Conservation (phyloP, 2,797 vertebrate species). For the Coregonus sp. region DNA sequence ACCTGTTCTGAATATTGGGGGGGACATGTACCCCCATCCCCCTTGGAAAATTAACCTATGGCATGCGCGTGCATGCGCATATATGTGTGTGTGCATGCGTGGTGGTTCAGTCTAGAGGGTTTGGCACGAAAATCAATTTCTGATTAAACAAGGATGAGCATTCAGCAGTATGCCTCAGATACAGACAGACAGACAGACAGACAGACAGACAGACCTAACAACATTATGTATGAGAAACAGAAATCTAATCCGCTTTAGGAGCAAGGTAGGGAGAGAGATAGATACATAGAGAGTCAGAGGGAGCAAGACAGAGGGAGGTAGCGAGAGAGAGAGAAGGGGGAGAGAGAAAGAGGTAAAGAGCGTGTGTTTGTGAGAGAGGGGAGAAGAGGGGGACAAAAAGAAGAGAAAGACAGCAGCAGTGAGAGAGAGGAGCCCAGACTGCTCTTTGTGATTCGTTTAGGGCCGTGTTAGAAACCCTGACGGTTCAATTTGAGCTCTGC, state of each 20-base stretch:
- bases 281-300: background rate
- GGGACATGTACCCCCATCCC: too few species aligned
- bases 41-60: too few species aligned
- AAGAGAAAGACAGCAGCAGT: background rate
- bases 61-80: background rate
- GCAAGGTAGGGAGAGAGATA: background rate
- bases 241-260: background rate
- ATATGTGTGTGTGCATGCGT: constrained; percentile 17
- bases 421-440: constrained; percentile 6
- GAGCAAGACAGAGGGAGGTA: background rate
- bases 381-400: background rate
- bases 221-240: constrained; percentile 15
- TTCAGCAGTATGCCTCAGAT: constrained; percentile 9
- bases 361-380: too few species aligned
- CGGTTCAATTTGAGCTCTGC: constrained; percentile 47
- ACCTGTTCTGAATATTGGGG: too few species aligned
- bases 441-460: constrained; percentile 44
- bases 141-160: constrained; percentile 21
- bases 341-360: background rate
- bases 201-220: constrained; percentile 5
- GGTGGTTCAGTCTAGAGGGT: constrained; percentile 5
- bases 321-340: background rate
- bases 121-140: constrained; percentile 22
- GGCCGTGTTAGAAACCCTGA: constrained; percentile 45
- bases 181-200: background rate